Evolutionary conservation across 2,797 vertebrate genomes (phyloP).

Genomic region (Spinus olivaceus): DNA sequence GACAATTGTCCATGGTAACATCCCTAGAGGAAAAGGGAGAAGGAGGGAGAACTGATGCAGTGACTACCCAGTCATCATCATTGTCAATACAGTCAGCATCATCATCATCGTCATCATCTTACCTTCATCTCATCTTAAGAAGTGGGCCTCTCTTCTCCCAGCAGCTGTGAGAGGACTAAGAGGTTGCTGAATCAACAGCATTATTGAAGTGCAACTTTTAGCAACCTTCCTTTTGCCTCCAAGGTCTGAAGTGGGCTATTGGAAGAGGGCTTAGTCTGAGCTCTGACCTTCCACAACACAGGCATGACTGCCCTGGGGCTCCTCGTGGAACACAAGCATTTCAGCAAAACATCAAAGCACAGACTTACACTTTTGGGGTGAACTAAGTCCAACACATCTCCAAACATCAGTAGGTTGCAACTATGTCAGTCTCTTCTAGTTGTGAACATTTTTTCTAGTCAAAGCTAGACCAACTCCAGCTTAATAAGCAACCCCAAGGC

Average conservation of each 20-base stretch:
- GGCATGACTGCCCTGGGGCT: not conserved
- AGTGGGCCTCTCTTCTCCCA: not conserved
- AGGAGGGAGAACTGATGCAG: not conserved
- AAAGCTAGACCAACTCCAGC: not conserved
- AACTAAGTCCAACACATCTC: not conserved
- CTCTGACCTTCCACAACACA: not conserved
- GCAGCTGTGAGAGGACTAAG: not conserved
- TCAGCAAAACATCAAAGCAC: not conserved
- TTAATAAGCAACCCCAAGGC: not conserved
- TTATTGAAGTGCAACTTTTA: not conserved
- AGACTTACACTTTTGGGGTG: not conserved
- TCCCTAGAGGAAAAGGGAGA: not conserved
- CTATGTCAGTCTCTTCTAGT: not conserved
- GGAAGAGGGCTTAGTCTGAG: not conserved
- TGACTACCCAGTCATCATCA: not conserved
- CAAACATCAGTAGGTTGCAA: not conserved
- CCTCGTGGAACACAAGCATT: not conserved
- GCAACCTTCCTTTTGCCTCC: not conserved
- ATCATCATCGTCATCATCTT: not conserved
- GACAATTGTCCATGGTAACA: fast-evolving
- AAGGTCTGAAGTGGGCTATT: not conserved
- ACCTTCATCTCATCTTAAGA: not conserved
- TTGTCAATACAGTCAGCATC: fast-evolving
- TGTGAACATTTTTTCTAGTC: not conserved
- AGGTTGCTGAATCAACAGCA: not conserved